These are phyloP conservation scores for Athetis lepigone DNA, from an alignment of 2,888 invertebrate genomes.

Conservation along the genomic window DNA sequence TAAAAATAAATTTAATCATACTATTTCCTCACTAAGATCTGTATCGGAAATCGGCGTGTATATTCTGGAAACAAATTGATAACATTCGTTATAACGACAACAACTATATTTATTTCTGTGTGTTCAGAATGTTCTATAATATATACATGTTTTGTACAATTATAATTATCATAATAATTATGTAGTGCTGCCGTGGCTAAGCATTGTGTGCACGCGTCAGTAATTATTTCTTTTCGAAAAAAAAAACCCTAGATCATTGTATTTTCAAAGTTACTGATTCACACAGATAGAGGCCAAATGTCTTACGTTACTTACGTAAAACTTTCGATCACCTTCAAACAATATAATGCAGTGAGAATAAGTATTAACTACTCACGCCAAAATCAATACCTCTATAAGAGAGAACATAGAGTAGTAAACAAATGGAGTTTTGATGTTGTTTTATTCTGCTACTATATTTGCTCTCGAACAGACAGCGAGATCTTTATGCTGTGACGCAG, in stretches of 20 bases:
- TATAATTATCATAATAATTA: conserved; percentile 8
- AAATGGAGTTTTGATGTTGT: conserved; percentile 14
- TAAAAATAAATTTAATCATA: no score
- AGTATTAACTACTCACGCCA: conserved; percentile 29
- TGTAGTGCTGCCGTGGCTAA: conserved; percentile 2
- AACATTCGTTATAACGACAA: neutral
- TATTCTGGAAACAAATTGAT: conserved; percentile 1
- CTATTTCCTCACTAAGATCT: no score
- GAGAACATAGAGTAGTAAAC: neutral
- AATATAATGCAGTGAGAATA: conserved; percentile 13
- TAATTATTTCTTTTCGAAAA: no score
- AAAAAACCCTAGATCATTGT: no score
- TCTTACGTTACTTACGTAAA: neutral
- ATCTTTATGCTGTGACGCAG: no score
- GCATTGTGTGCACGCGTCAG: conserved; percentile 8
- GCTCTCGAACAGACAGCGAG: neutral
- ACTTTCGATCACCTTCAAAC: neutral
- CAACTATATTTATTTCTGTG: conserved; percentile 1
- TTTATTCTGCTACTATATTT: conserved; percentile 11
- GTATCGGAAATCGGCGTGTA: no score
- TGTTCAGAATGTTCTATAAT: neutral
- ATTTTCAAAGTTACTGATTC: no score
- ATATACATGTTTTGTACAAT: neutral
- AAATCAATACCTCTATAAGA: conserved; percentile 35
- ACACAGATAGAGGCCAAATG: no score